phyloP scores from a whole-genome alignment of 2,113 vertebrate species.

The Edolisoma coerulescens region DNA sequence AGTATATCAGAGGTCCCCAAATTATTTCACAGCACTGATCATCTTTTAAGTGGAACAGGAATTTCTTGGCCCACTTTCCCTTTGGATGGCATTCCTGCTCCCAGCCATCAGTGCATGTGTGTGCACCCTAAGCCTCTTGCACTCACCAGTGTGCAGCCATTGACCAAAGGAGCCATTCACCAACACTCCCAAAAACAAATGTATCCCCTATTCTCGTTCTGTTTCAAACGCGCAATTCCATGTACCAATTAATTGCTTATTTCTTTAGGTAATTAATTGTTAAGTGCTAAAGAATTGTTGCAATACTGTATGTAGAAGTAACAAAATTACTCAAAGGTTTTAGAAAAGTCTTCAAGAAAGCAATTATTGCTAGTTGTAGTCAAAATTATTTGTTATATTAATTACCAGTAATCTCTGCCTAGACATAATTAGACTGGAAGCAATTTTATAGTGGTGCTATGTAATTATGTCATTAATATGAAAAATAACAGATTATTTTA shows the following conservation, averaged over 20 bases:
- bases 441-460: slow-evolving; percentile 34
- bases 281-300: slow-evolving; percentile 32
- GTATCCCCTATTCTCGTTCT: not conserved
- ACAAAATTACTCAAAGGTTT: slow-evolving; percentile 55
- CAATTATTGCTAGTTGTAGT: slow-evolving; percentile 48
- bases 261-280: slow-evolving; percentile 41
- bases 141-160: not conserved
- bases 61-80: not conserved
- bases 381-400: slow-evolving; percentile 68
- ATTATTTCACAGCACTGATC: not conserved
- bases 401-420: slow-evolving; percentile 44
- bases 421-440: slow-evolving; percentile 46
- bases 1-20: not conserved
- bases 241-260: not conserved
- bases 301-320: not conserved
- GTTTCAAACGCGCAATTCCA: not conserved
- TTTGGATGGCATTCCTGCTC: not conserved
- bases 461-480: slow-evolving; percentile 64
- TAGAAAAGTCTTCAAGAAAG: slow-evolving; percentile 51
- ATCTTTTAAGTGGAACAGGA: not conserved
- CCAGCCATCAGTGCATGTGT: not conserved
- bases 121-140: too few species aligned
- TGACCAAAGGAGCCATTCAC: not conserved
- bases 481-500: slow-evolving; percentile 51
- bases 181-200: not conserved